Base-by-base conservation (phyloP, 2,888 invertebrate species). In the Erebia epiphron region DNA sequence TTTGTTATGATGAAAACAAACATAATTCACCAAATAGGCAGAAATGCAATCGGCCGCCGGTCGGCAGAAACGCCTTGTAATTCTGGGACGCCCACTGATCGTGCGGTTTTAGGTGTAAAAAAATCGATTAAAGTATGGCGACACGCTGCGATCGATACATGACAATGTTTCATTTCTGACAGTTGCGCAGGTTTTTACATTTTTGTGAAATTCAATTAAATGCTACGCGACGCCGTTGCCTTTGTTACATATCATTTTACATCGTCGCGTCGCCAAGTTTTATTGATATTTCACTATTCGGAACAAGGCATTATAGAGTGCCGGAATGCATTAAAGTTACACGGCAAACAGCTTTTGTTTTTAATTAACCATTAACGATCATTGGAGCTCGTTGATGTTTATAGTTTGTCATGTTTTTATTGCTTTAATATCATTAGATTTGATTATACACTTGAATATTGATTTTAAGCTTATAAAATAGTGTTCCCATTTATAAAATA, bases 71-170 rank as follows among this genome's bases (percentile, higher is more conserved):
- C 82, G 90, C 88, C 90, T 91, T 86, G 90, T 92, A 89, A 91
- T 88, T 83, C 83, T 82, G 80, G 80, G 80, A 90, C 92, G 90
- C 91, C 92, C 89, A 90, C 91, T 79, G 86, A 81, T 86, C 86
- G 83, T 88, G 92, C 88, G 89, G 91, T 91, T 92, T 89, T 87
- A 92, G 91, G 93, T 93, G 93, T 93, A 93, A 93, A 93, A 92
- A 93, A 93, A 90, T 92, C 92, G 91, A 92, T 93, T 92, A 91
- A 87, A 87, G 84, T 83, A 86, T 83, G 93, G 87, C 93, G 90
- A 92, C 93, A 93, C 86, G 92, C 93, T 92, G 93, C 79, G 93
- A 91, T 91, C 90, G 88, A 90, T 88, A 90, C 85, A 88, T 87
- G 89, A 90, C 89, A 88, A 92, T 93, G 93, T 90, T 91, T 93